phyloP scores from a whole-genome alignment of 2,888 invertebrate genomes.

The Meteorus cinctellus region DNA sequence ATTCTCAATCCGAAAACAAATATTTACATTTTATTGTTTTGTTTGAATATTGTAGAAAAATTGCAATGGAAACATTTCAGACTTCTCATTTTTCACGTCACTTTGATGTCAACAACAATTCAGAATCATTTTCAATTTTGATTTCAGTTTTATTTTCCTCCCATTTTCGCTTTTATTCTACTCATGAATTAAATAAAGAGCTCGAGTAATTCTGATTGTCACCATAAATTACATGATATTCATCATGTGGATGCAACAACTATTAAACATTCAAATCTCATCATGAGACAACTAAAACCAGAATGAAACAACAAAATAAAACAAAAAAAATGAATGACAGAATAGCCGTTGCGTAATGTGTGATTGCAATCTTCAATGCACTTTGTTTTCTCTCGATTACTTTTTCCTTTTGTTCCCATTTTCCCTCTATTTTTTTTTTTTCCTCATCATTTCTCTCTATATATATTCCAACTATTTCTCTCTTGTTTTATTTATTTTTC shows the following conservation, averaged over 20 bases:
- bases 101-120: too few relatives aligned
- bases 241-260: not conserved
- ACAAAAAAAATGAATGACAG: not conserved
- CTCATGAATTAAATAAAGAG: not conserved
- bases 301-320: not conserved
- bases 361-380: constrained; percentile 1
- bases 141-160: not conserved
- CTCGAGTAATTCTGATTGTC: too few relatives aligned
- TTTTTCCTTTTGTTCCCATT: not conserved
- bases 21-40: too few relatives aligned
- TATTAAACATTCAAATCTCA: not conserved
- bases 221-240: not conserved
- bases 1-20: too few relatives aligned
- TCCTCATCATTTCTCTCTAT: constrained; percentile 1
- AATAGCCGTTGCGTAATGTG: constrained; percentile 13
- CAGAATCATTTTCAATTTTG: not conserved
- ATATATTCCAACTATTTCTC: not conserved
- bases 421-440: not conserved
- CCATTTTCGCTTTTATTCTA: not conserved
- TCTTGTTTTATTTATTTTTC: constrained; percentile 4
- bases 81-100: too few relatives aligned
- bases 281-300: not conserved
- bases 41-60: too few relatives aligned
- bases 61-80: too few relatives aligned
- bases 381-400: constrained; percentile 10